A percentile compares a stretch with the other conserved stretches of the same genome.
phyloP scores from a whole-genome alignment of 2,113 vertebrate species.

The Hydrolagus affinis region DNA sequence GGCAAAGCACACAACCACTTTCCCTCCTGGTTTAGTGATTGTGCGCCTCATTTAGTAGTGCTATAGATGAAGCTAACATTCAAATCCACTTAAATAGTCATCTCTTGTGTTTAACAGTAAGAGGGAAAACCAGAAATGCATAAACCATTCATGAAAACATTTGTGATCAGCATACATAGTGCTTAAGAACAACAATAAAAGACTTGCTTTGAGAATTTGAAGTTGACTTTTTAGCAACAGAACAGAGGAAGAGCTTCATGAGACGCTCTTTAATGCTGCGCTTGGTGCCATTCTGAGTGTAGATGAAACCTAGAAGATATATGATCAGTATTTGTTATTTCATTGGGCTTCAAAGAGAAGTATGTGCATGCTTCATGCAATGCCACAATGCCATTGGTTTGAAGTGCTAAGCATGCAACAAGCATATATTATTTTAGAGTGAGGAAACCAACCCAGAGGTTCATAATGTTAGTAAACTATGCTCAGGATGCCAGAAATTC shows the following conservation, averaged over 20 bases:
- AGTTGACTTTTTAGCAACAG: conserved; percentile 72
- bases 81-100: background rate
- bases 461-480: conserved; percentile 33
- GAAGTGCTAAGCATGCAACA: conserved; percentile 36
- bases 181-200: conserved; percentile 40
- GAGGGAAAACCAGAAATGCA: background rate
- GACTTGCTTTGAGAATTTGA: conserved; percentile 88
- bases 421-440: conserved; percentile 28
- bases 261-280: conserved; percentile 81
- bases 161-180: background rate
- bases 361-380: conserved; percentile 38
- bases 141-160: conserved; percentile 2
- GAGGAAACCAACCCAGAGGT: conserved; percentile 21
- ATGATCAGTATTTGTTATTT: conserved; percentile 54
- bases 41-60: background rate
- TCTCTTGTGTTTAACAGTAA: background rate
- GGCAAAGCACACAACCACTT: background rate
- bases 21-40: background rate
- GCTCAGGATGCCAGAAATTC: conserved; percentile 45
- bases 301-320: conserved; percentile 81
- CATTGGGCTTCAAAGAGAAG: conserved; percentile 35
- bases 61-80: background rate
- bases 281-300: conserved; percentile 71
- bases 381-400: conserved; percentile 33
- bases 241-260: conserved; percentile 82